Evolutionary conservation across 2,888 invertebrate species (phyloP).

Genomic region (Mantis religiosa): DNA sequence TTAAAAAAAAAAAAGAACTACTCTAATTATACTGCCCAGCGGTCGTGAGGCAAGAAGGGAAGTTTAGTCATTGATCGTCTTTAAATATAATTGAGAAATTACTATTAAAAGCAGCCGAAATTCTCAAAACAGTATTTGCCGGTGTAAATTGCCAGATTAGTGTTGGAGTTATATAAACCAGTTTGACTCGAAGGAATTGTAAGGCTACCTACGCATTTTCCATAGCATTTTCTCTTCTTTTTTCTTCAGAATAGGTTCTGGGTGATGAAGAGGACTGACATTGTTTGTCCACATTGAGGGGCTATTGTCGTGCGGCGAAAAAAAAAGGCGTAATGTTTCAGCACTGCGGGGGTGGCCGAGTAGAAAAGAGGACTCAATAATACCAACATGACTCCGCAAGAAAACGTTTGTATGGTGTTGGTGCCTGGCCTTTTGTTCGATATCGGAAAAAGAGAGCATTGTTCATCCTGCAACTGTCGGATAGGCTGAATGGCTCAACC

Average conservation of each 20-base stretch:
- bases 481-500: neutral
- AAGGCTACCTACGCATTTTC: too few species aligned
- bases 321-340: slow-evolving; percentile 2
- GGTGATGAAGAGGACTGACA: neutral
- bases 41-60: too few species aligned
- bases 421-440: neutral
- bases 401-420: slow-evolving; percentile 16
- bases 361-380: slow-evolving; percentile 20
- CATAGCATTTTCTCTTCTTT: neutral
- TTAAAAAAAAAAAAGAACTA: too few species aligned
- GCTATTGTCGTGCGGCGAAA: neutral
- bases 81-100: too few species aligned
- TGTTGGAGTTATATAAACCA: too few species aligned
- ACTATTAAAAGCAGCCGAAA: too few species aligned
- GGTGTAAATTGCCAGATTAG: too few species aligned
- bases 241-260: neutral
- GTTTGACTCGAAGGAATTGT: too few species aligned
- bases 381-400: slow-evolving; percentile 29
- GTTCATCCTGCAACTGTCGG: neutral
- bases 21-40: too few species aligned
- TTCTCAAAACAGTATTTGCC: too few species aligned
- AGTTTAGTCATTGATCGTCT: too few species aligned
- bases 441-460: neutral
- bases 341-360: neutral
- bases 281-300: slow-evolving; percentile 26